Evolutionary conservation across 1,140 invertebrate species (phyloP).

Genomic region (Carposina sasakii): DNA sequence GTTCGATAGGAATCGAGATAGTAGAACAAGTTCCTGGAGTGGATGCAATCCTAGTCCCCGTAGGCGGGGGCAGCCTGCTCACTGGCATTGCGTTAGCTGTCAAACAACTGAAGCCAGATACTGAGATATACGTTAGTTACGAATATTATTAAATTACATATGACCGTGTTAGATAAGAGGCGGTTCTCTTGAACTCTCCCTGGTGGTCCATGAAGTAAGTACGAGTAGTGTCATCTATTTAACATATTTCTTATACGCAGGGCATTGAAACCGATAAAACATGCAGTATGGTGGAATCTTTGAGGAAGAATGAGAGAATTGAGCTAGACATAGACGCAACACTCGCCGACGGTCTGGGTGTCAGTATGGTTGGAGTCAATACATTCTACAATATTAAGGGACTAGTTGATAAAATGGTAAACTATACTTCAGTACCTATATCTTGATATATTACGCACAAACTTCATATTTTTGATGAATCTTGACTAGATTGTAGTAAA

Average conservation of each 20-base stretch:
- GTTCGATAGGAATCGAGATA: conserved; percentile 81
- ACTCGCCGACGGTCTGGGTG: conserved; percentile 89
- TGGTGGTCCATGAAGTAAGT: neutral
- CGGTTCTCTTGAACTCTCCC: neutral
- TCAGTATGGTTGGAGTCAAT: conserved; percentile 86
- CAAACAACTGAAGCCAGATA: conserved; percentile 77
- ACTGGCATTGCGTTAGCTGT: conserved; percentile 77
- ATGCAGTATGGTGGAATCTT: conserved; percentile 80
- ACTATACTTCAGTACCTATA: neutral
- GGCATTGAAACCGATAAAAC: conserved; percentile 88
- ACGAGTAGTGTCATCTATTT: neutral
- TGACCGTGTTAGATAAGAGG: neutral
- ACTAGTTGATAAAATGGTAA: conserved; percentile 85
- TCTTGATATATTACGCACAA: neutral
- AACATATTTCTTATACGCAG: conserved; percentile 59
- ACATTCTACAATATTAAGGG: conserved; percentile 82
- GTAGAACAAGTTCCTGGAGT: conserved; percentile 75
- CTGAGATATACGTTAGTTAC: conserved; percentile 52
- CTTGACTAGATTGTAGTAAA: conserved; percentile 82
- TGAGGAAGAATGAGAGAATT: conserved; percentile 78
- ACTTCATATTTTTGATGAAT: conserved; percentile 18
- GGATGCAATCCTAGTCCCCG: conserved; percentile 75
- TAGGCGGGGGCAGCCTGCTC: conserved; percentile 81
- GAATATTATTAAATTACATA: neutral
- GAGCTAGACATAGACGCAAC: conserved; percentile 74